Base-by-base conservation (phyloP, 2,888 invertebrate genomes). In the Diploptera punctata region DNA sequence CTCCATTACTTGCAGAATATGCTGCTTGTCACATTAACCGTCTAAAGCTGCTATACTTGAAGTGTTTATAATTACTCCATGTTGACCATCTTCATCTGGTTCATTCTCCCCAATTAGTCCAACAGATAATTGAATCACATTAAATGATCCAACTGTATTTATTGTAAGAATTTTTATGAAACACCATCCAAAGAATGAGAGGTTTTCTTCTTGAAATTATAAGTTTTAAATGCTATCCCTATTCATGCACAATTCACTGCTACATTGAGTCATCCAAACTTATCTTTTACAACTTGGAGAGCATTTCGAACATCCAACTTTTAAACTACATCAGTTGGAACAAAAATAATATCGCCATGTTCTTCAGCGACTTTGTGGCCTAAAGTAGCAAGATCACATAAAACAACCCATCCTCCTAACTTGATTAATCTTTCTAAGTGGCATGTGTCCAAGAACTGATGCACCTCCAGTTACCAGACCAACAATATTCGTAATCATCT, bases 241-340 rank as follows among this genome's bases (percentile, higher is more conserved):
- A 96, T 91, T 13, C 99, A 99, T 0, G 99, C 99, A 86, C 99
- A 99, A 82, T 98, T 99, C 0, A 99, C 93, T 0, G 94, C 85
- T 68, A 91, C 89, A 81, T 99, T 92, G 38, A 99, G 83, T 74
- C 90, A 87, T 0, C 96, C 94, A 84, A 95, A 99, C 79, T 93
- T 93, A 0, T 91, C 86, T 82, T 91, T 91, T 0, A 91, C 89
- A 38, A 89, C 75, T 2, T 90, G 84, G 67, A 99, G 75, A 0
- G 95, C 94, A 72, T 87, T 87, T 60, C 84, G 84, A 0, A 98
- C 91, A 83, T 98, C 96, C 21, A 84, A 83, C 83, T 95, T 94
- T 38, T 92, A 93, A 52, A 93, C 92, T 0, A 98, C 98, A 87
- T 98, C 93, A 72, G 91, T 89, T n/a, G 94, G 92, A 24, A 89